Evolutionary conservation across 2,113 vertebrate genomes (phyloP).

Genomic region (Pelodiscus sinensis): DNA sequence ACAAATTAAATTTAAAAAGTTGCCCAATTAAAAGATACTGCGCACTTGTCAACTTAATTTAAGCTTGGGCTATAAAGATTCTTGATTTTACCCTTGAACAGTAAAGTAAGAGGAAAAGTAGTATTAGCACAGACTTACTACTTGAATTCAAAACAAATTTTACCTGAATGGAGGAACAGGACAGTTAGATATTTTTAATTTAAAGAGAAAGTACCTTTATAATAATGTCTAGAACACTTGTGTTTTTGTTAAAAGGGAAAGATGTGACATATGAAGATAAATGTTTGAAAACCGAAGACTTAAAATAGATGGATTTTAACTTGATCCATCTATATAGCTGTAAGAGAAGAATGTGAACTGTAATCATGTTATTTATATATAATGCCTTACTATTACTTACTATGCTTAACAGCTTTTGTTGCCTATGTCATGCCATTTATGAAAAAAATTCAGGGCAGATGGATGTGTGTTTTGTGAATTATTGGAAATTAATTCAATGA

Average conservation of each 20-base stretch:
- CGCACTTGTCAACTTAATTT: not conserved
- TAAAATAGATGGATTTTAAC: not conserved
- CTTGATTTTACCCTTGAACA: not conserved
- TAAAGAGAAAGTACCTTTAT: not conserved
- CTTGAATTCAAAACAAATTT: not conserved
- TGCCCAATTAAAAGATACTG: not conserved
- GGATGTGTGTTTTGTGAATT: slow-evolving; percentile 30
- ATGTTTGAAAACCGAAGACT: not conserved
- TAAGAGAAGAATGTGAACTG: not conserved
- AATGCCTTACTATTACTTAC: not conserved
- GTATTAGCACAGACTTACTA: not conserved
- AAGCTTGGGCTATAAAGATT: not conserved
- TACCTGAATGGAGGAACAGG: not conserved
- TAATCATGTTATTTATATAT: not conserved
- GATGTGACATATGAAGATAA: not conserved
- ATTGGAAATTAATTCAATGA: slow-evolving; percentile 32
- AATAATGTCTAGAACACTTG: not conserved
- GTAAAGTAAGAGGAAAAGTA: not conserved
- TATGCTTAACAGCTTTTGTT: not conserved
- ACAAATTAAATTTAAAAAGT: slow-evolving; percentile 15
- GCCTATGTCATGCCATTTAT: not conserved
- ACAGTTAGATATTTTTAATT: not conserved
- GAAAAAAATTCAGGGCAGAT: not conserved
- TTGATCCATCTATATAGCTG: not conserved
- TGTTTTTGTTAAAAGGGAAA: not conserved